Evolutionary conservation across 1,140 invertebrate species (phyloP), one percentile per base, ranked within the genome.

Genomic region (Phocides pigmalion): DNA sequence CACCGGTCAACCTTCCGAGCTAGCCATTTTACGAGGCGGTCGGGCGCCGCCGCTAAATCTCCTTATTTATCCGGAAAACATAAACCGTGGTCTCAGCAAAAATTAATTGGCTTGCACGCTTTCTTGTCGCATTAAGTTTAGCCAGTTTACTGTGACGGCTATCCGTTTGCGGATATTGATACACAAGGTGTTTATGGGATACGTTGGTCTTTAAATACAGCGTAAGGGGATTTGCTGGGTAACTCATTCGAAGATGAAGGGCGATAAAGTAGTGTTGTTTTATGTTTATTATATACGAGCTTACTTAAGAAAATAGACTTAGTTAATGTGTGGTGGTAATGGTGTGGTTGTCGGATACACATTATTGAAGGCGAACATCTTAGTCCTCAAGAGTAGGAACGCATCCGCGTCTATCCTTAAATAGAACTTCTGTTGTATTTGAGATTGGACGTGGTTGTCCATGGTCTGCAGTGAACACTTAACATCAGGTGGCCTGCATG

Each of bases 1-100:
- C 68, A 70, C 67, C 74, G 81, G 77, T 76, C 83, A 74, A 64
- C 74, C 67, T 81, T 81, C 81, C 84, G 76, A 84, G 79, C 78
- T 66, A 68, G 78, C 79, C 78, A 84, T 84, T 89, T 89, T 88
- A 89, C 74, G 84, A 83, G 81, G 64, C 72, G 71, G 76, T 77
- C 73, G 74, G 80, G 75, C 83, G 76, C 74, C 77, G 80, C 68
- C 75, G 82, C 85, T 87, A 90, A 89, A 90, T 88, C 87, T 87
- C 72, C 87, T 89, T 88, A 88, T 88, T 90, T 88, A 88, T 90
- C 81, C 84, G 74, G 80, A 82, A 82, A 84, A 87, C 85, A 90
- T 88, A 88, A 90, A 90, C 80, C 76, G 68, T 82, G 76, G 82
- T 80, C 77, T 85, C 83, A 83, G 84, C 84, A 84, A 85, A 87